Evolutionary conservation across 1,140 invertebrate genomes (phyloP).

Genomic region (Goniozus legneri): DNA sequence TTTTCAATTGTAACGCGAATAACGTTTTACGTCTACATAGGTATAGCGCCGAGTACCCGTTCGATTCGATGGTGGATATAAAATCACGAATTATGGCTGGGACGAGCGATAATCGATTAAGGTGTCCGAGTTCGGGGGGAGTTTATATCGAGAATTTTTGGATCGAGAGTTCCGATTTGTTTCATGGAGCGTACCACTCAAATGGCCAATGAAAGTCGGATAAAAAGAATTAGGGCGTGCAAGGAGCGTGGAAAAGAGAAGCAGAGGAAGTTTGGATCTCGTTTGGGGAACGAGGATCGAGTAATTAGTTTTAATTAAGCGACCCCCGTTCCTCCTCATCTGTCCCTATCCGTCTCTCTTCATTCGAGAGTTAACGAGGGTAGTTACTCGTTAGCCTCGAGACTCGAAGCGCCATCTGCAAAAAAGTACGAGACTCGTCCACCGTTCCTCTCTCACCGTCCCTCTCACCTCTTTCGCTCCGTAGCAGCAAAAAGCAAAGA

Average conservation of each 20-base stretch:
- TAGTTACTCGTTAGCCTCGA: conserved; percentile 26
- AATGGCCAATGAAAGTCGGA: conserved; percentile 11
- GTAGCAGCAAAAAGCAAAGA: neutral
- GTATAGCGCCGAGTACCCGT: too few relatives aligned
- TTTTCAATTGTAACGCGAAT: conserved; percentile 16
- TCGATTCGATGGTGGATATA: too few relatives aligned
- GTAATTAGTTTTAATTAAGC: conserved; percentile 31
- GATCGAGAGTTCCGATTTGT: too few relatives aligned
- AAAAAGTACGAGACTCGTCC: conserved; percentile 7
- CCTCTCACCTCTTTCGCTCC: conserved; percentile 1
- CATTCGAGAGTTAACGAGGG: conserved; percentile 27
- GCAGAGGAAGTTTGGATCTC: conserved; percentile 16
- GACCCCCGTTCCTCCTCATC: conserved; percentile 18
- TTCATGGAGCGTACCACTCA: too few relatives aligned
- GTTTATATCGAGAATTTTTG: too few relatives aligned
- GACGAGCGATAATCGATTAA: too few relatives aligned
- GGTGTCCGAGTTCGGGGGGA: too few relatives aligned
- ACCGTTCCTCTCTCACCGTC: neutral
- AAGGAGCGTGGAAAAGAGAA: too few relatives aligned
- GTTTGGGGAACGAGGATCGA: conserved; percentile 17
- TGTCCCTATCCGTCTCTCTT: too few relatives aligned
- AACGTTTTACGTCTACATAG: too few relatives aligned
- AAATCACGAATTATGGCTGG: too few relatives aligned
- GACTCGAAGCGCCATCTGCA: conserved; percentile 14
- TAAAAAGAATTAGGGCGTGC: too few relatives aligned